A percentile compares a stretch with the other conserved stretches of the same genome.
Conservation (phyloP, 2,797 vertebrate genomes). For the Myotis myotis region DNA sequence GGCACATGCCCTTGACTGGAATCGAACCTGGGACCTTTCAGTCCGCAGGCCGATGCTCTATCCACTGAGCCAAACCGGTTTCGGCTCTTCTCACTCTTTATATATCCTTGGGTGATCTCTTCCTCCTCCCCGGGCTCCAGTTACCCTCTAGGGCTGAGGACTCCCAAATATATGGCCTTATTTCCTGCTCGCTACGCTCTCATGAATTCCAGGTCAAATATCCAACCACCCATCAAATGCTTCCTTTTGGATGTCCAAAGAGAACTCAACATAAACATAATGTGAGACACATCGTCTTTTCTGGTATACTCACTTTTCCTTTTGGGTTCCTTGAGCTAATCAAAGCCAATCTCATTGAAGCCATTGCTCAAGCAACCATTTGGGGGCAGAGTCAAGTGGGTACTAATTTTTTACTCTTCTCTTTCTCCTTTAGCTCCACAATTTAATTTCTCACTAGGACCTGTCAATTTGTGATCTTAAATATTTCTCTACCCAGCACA, state of each 20-base stretch:
- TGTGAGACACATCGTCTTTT: not conserved
- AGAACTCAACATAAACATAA: not conserved
- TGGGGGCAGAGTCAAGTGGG: not conserved
- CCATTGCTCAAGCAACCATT: not conserved
- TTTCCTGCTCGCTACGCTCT: not conserved
- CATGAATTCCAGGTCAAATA: not conserved
- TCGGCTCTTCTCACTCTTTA: not conserved
- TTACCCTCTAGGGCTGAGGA: not conserved
- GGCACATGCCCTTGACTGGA: too few relatives aligned
- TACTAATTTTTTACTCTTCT: not conserved
- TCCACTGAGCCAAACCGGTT: too few relatives aligned
- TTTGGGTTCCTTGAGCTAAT: not conserved
- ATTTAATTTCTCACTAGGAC: not conserved
- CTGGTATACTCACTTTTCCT: not conserved
- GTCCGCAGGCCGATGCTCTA: too few relatives aligned
- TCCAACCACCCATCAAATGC: not conserved
- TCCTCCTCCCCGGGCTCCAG: not conserved
- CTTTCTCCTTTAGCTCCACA: not conserved
- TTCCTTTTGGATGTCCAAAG: not conserved
- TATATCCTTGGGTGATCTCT: not conserved
- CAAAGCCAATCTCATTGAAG: not conserved
- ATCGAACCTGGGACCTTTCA: too few relatives aligned
- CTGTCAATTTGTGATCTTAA: not conserved
- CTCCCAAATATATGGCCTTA: not conserved
- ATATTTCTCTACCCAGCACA: not conserved